Conservation (phyloP, 2,888 invertebrate genomes). For the Noctua fimbriata region DNA sequence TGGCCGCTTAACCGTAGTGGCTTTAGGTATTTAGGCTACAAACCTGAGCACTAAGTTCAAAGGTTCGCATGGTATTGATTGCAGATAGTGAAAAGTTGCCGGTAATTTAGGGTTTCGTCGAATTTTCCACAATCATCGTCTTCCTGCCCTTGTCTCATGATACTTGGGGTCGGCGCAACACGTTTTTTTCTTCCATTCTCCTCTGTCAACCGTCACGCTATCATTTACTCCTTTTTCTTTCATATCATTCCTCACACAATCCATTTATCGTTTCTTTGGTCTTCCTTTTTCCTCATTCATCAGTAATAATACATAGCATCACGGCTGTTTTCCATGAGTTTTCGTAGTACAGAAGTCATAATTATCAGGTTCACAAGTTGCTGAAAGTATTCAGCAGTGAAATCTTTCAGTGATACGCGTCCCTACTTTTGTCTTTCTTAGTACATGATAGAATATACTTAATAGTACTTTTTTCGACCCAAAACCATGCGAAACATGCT, state of each 20-base stretch:
- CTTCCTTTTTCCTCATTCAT: background rate
- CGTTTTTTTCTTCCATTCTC: background rate
- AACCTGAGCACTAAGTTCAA: constrained; percentile 10
- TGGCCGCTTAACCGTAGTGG: constrained; percentile 17
- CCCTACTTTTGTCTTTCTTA: background rate
- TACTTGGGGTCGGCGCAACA: background rate
- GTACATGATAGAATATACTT: background rate
- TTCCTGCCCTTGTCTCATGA: background rate
- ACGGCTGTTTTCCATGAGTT: background rate
- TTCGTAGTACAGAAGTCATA: background rate
- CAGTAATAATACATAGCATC: background rate
- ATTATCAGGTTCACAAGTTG: background rate
- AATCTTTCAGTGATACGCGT: background rate
- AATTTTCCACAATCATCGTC: background rate
- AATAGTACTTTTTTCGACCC: background rate
- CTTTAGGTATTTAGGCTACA: constrained; percentile 16
- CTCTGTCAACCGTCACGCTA: background rate
- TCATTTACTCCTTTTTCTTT: background rate
- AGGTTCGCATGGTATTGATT: constrained; percentile 4
- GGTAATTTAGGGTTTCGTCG: background rate
- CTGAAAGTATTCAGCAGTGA: background rate
- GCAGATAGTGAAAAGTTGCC: background rate
- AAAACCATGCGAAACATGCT: background rate
- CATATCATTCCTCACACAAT: background rate
- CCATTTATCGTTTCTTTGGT: background rate